Conservation (phyloP, 2,113 vertebrate genomes). For the Stercorarius parasiticus region DNA sequence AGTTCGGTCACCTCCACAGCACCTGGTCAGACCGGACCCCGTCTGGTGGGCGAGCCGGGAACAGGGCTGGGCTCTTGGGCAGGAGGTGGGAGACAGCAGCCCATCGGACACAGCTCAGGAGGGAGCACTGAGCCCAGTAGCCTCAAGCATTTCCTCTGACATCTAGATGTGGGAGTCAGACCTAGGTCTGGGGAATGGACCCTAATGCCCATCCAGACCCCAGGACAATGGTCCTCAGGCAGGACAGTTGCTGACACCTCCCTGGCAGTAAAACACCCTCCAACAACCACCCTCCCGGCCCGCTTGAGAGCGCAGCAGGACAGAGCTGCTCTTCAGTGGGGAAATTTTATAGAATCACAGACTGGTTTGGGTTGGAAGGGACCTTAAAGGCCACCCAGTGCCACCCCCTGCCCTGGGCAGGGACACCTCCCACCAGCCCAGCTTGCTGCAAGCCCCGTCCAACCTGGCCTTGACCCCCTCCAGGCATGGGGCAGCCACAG, state of each 20-base stretch:
- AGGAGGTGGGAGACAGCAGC: neutral
- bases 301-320: neutral
- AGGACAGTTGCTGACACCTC: neutral
- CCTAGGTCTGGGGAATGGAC: neutral
- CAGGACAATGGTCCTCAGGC: accelerated
- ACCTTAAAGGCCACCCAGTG: no score
- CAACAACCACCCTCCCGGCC: no score
- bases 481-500: no score
- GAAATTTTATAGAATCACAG: no score
- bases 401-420: no score
- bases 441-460: no score
- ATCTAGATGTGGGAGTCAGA: neutral
- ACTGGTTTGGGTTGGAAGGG: no score
- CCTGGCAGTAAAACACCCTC: neutral
- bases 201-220: no score
- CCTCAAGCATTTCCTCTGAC: neutral
- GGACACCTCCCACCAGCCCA: no score
- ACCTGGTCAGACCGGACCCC: neutral
- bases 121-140: no score
- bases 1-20: neutral
- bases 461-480: no score
- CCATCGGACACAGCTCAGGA: neutral
- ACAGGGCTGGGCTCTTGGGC: neutral
- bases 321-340: neutral
- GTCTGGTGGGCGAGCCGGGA: no score